Conservation (phyloP, 2,797 vertebrate genomes). For the Melanotaenia pygmaea region DNA sequence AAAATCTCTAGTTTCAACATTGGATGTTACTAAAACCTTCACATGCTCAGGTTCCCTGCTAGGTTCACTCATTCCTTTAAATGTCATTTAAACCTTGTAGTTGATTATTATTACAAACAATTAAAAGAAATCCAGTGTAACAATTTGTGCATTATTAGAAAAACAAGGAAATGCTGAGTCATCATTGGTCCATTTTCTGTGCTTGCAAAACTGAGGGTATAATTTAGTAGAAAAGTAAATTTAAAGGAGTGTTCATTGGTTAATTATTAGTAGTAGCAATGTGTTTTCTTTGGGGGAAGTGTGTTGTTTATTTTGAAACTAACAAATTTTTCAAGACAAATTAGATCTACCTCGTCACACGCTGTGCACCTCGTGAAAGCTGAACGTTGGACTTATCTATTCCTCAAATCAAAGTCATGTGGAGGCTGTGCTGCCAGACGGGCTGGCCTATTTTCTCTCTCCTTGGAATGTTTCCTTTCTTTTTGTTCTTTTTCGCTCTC, state of each 20-base stretch:
- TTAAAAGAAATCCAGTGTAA: background rate
- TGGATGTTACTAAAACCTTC: background rate
- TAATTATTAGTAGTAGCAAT: constrained; percentile 1
- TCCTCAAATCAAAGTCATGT: constrained; percentile 82
- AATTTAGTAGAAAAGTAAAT: background rate
- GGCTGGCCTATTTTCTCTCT: constrained; percentile 77
- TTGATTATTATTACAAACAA: constrained; percentile 14
- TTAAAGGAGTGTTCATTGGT: background rate
- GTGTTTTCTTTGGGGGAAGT: constrained; percentile 2
- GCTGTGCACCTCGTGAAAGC: constrained; percentile 59
- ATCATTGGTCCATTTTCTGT: background rate
- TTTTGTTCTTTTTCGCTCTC: constrained; percentile 34
- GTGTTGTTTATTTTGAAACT: constrained; percentile 31
- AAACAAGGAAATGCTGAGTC: constrained; percentile 5
- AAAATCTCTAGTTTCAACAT: background rate
- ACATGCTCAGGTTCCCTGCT: background rate
- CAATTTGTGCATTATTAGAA: background rate
- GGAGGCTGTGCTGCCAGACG: constrained; percentile 71
- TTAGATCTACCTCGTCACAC: constrained; percentile 30
- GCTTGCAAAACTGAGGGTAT: background rate
- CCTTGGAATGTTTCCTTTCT: constrained; percentile 53
- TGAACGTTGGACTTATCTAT: constrained; percentile 69
- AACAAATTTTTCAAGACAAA: constrained; percentile 35
- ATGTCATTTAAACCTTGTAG: background rate
- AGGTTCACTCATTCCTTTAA: background rate